A percentile compares a stretch with the other conserved stretches of the same genome.
phyloP scores from a whole-genome alignment of 2,797 vertebrate genomes.

The Molossus molossus region DNA sequence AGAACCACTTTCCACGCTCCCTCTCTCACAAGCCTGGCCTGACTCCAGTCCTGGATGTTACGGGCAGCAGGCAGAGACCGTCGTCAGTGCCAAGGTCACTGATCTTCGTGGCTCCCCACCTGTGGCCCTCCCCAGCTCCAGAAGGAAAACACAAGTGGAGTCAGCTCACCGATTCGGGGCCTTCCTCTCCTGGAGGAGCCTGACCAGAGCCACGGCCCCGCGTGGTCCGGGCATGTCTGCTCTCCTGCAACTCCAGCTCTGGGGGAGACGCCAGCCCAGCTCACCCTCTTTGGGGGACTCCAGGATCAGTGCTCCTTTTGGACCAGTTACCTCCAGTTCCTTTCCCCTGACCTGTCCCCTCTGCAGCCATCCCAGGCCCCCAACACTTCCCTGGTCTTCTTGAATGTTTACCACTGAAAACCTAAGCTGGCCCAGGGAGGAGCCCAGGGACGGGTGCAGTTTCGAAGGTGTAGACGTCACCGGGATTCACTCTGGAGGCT shows the following conservation, averaged over 20 bases:
- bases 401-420: neutral
- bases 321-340: neutral
- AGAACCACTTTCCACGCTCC: neutral
- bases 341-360: neutral
- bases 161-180: fast-evolving
- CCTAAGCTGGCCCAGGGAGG: too few species aligned
- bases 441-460: neutral
- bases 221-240: fast-evolving
- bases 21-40: neutral
- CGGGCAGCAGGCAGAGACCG: fast-evolving
- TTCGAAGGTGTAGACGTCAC: neutral
- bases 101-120: fast-evolving
- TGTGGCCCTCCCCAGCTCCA: neutral
- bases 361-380: neutral
- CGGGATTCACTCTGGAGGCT: neutral
- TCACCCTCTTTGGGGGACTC: neutral
- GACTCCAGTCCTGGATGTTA: neutral
- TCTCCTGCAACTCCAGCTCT: too few species aligned
- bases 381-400: neutral
- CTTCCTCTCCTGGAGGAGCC: neutral
- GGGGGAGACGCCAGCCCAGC: neutral
- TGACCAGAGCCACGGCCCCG: too few species aligned
- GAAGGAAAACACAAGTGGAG: neutral
- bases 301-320: neutral
- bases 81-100: neutral